Base-by-base conservation (phyloP, 2,888 invertebrate species). In the Temnothorax unifasciatus region DNA sequence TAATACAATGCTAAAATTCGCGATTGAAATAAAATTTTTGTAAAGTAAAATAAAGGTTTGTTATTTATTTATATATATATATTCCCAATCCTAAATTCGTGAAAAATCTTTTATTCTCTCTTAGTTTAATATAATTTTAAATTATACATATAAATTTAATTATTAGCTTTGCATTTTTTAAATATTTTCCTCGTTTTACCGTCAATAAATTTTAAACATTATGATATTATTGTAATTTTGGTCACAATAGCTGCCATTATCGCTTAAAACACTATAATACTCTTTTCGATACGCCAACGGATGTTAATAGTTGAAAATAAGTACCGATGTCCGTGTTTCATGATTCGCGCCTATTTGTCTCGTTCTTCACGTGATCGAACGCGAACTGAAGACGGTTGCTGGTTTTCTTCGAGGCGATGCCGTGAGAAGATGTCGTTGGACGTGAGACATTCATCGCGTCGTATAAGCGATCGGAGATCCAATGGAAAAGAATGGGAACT, bases 291-390 rank as follows among this genome's bases (percentile, higher is more conserved):
- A 21, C 44, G n/a, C 9, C 34, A 75, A 50, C 50, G 34, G 52
- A 52, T 52, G 52, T 52, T 41, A 76, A 64, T 52, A 38, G 38
- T 38, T 52, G 25, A 50, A 8, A 52, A 63, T 5, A 71, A 59
- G 13, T 25, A 59, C 15, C 13, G 59, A 59, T 47, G 38, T 71
- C 59, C 18, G 47, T 73, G 54, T 73, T 89, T 87, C 89, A 66
- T 64, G 85, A 63, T 83, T 18, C 57, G 57, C 63, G 57, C 52
- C 83, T 86, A 82, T 84, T 85, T 64, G 71, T 59, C 77, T 66
- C 59, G 73, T 57, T 61, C 61, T 87, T 88, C 79, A 73, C 85
- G 82, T 79, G 79, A 85, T 88, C 85, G 81, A 85, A 59, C 47
- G 34, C 34, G 44, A 38, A 81, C 71, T 79, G 76, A 68, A 74